phyloP scores from a whole-genome alignment of 2,797 vertebrate species.

The Orestias chungarensis region DNA sequence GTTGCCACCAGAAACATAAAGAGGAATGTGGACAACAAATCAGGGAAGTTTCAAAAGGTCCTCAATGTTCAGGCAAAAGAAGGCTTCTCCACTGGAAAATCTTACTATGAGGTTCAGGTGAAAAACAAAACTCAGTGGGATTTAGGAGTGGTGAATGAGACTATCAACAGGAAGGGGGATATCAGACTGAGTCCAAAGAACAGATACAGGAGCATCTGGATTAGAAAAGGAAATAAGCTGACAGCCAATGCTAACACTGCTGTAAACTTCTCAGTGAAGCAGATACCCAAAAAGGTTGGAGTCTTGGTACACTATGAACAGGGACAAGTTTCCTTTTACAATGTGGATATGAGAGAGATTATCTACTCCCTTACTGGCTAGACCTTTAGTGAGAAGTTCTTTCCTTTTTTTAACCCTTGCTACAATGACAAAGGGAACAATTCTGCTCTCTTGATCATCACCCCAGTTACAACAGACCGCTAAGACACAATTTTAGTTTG shows the following conservation, averaged over 20 bases:
- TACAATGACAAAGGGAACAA: constrained; percentile 37
- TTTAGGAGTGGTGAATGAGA: constrained; percentile 57
- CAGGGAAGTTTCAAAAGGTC: constrained; percentile 52
- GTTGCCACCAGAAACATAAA: constrained; percentile 35
- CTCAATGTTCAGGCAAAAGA: constrained; percentile 57
- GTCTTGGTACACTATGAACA: constrained; percentile 62
- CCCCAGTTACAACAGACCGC: constrained; percentile 31
- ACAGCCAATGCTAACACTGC: constrained; percentile 31
- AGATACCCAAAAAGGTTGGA: constrained; percentile 54
- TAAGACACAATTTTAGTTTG: constrained; percentile 16
- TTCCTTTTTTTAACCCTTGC: constrained; percentile 64
- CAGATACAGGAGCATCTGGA: constrained; percentile 65
- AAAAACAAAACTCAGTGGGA: constrained; percentile 64
- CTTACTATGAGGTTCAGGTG: constrained; percentile 68
- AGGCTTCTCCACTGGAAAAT: constrained; percentile 53
- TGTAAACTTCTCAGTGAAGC: constrained; percentile 27
- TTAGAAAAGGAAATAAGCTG: constrained; percentile 46
- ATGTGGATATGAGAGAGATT: constrained; percentile 42
- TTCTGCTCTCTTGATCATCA: constrained; percentile 59
- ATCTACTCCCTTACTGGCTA: constrained; percentile 63
- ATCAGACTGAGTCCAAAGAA: constrained; percentile 52
- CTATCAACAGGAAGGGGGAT: constrained; percentile 63
- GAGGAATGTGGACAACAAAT: constrained; percentile 15
- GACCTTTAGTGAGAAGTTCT: constrained; percentile 55
- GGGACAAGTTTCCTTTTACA: constrained; percentile 60